phyloP scores from a whole-genome alignment of 2,888 invertebrate genomes.

The Dryomyza anilis region DNA sequence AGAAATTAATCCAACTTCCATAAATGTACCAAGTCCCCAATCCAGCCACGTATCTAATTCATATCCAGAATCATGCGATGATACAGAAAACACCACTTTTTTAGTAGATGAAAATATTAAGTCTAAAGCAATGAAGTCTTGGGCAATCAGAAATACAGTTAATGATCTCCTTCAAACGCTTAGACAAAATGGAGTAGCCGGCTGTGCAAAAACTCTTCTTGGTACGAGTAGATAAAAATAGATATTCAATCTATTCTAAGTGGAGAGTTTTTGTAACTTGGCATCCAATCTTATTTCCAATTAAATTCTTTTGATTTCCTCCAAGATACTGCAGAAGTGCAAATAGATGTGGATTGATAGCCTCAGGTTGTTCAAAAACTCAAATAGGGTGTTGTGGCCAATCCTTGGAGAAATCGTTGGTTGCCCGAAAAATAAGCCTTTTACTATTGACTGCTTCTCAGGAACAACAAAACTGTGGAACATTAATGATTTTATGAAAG shows the following conservation, averaged over 20 bases:
- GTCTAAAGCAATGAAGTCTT: not conserved
- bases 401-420: constrained; percentile 16
- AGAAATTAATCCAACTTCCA: too few relatives aligned
- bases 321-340: not conserved
- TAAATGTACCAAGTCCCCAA: too few relatives aligned
- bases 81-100: too few relatives aligned
- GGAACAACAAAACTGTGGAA: constrained; percentile 22
- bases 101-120: not conserved
- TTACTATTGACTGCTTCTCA: constrained; percentile 28
- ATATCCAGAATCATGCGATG: too few relatives aligned
- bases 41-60: too few relatives aligned
- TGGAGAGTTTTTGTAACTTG: not conserved
- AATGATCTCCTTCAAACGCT: not conserved
- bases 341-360: too few relatives aligned
- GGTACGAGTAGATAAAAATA: not conserved
- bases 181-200: not conserved
- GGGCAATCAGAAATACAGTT: not conserved
- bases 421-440: constrained; percentile 14
- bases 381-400: constrained; percentile 15
- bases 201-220: not conserved
- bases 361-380: too few relatives aligned
- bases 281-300: not conserved
- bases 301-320: not conserved
- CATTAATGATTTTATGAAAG: constrained; percentile 20
- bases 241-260: not conserved